These are phyloP conservation scores for Thymelicus acteon DNA, from an alignment of 2,888 invertebrate genomes.

Conservation along the genomic window DNA sequence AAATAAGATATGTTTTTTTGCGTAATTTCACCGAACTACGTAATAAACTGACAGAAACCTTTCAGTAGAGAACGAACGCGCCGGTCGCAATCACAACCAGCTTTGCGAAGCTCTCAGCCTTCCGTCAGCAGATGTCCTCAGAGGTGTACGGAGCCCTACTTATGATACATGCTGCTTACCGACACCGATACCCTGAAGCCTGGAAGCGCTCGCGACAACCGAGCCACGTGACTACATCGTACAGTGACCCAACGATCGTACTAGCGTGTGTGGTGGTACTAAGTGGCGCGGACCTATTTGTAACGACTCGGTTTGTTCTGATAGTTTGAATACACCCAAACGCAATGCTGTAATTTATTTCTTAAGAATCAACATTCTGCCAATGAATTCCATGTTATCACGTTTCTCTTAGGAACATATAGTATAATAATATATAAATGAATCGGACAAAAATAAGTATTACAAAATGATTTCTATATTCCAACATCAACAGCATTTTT, in stretches of 20 bases:
- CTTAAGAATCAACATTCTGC: too few relatives aligned
- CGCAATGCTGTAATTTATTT: too few relatives aligned
- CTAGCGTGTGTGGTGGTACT: background rate
- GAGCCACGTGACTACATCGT: background rate
- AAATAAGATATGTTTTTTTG: too few relatives aligned
- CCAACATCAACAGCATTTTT: too few relatives aligned
- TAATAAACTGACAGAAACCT: too few relatives aligned
- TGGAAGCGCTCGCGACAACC: constrained; percentile 2
- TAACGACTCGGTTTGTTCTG: background rate
- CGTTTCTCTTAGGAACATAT: too few relatives aligned
- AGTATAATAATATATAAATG: too few relatives aligned
- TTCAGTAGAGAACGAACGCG: too few relatives aligned
- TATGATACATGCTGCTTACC: background rate
- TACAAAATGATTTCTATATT: too few relatives aligned
- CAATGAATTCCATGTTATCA: too few relatives aligned
- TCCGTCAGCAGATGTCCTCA: background rate
- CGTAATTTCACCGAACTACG: too few relatives aligned
- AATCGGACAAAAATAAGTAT: too few relatives aligned
- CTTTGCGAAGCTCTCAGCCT: background rate
- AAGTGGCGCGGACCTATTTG: background rate
- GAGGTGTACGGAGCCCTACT: background rate
- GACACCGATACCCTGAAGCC: background rate
- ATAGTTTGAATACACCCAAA: background rate
- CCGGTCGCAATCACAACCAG: background rate
- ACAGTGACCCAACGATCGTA: background rate